These are phyloP conservation scores for Raja brachyura DNA, from an alignment of 2,113 vertebrate genomes.

Conservation along the genomic window DNA sequence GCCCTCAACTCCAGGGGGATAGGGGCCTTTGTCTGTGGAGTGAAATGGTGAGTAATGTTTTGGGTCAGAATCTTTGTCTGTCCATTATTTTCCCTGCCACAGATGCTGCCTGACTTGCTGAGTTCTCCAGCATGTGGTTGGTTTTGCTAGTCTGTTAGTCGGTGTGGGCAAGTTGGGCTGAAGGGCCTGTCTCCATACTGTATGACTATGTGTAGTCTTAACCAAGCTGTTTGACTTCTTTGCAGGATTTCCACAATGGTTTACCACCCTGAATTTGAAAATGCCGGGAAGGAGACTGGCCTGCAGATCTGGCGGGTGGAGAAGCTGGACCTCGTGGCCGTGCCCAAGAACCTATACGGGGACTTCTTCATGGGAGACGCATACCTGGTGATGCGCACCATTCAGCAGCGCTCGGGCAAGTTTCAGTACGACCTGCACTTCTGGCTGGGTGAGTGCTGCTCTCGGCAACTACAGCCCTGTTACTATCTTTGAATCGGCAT, in stretches of 20 bases:
- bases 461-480: neutral
- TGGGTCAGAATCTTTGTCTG: no score
- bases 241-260: conserved; percentile 73
- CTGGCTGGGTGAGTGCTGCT: conserved; percentile 76
- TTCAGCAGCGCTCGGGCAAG: conserved; percentile 74
- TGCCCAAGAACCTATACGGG: conserved; percentile 80
- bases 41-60: no score
- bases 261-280: conserved; percentile 79
- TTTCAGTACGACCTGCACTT: conserved; percentile 94
- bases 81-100: no score
- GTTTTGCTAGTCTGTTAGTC: no score
- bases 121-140: no score
- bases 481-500: neutral
- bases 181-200: no score
- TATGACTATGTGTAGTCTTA: no score
- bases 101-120: no score
- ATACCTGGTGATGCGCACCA: conserved; percentile 87
- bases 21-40: no score
- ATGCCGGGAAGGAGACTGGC: conserved; percentile 76
- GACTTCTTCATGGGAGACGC: conserved; percentile 91
- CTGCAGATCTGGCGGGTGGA: conserved; percentile 96
- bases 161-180: no score
- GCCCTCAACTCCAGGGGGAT: no score
- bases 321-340: conserved; percentile 85
- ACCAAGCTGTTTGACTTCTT: neutral